These are phyloP conservation scores for Pseudococcus longispinus DNA, from an alignment of 2,888 invertebrate species.

Conservation along the genomic window DNA sequence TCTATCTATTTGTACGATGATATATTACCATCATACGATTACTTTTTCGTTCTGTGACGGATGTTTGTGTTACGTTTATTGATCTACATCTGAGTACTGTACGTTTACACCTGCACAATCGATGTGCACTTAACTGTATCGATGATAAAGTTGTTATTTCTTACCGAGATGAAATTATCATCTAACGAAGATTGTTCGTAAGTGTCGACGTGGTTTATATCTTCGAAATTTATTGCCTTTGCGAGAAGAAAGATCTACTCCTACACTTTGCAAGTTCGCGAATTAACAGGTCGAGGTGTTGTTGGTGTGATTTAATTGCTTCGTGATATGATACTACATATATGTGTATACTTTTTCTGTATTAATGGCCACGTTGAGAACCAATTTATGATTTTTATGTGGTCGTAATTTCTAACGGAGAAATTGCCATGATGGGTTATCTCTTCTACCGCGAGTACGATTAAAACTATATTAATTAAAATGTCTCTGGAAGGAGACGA, in stretches of 20 bases:
- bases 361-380: background rate
- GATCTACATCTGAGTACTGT: background rate
- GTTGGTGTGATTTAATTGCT: background rate
- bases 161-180: background rate
- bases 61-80: background rate
- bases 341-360: background rate
- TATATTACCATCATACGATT: background rate
- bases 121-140: conserved; percentile 20
- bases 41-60: background rate
- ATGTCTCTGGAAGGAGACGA: background rate
- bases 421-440: background rate
- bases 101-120: background rate
- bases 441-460: background rate
- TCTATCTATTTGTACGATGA: background rate
- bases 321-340: background rate
- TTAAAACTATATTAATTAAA: background rate
- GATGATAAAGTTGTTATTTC: background rate
- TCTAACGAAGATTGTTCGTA: background rate
- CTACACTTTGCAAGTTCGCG: background rate
- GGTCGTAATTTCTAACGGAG: background rate
- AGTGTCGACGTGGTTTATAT: background rate
- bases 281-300: background rate
- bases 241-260: background rate
- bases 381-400: background rate
- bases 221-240: background rate